These are phyloP conservation scores for Schizotus pectinicornis DNA, from an alignment of 2,888 invertebrate genomes.

Conservation along the genomic window DNA sequence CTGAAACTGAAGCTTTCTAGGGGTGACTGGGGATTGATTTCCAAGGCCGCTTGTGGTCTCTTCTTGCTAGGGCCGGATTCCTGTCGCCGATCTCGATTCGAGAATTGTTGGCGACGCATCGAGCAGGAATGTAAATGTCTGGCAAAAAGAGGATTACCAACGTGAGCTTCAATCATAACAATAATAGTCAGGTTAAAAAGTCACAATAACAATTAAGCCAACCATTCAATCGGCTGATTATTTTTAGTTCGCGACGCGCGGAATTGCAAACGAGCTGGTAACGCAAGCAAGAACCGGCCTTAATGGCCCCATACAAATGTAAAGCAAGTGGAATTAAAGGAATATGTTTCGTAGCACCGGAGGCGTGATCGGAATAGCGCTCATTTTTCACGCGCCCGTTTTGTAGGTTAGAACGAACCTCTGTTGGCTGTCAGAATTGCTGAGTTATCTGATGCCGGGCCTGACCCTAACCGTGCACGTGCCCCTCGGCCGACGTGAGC, in stretches of 20 bases:
- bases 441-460: constrained; percentile 4
- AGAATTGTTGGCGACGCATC: constrained; percentile 20
- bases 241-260: not conserved
- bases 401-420: not conserved
- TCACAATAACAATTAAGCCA: constrained; percentile 28
- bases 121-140: constrained; percentile 20
- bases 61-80: constrained; percentile 2
- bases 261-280: not conserved
- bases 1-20: no score
- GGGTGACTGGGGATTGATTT: no score
- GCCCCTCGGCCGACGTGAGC: not conserved
- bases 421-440: not conserved
- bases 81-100: constrained; percentile 19
- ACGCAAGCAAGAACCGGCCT: not conserved
- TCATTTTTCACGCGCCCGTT: not conserved
- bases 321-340: constrained; percentile 44
- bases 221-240: constrained; percentile 20
- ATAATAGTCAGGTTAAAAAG: constrained; percentile 19
- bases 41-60: not conserved
- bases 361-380: not conserved
- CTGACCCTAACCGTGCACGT: not conserved
- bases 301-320: constrained; percentile 44
- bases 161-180: constrained; percentile 27
- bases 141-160: constrained; percentile 13
- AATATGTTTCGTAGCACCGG: constrained; percentile 21